Evolutionary conservation across 2,888 invertebrate species (phyloP), one percentile per base, ranked within the genome.

Genomic region (Lamproptera curius): DNA sequence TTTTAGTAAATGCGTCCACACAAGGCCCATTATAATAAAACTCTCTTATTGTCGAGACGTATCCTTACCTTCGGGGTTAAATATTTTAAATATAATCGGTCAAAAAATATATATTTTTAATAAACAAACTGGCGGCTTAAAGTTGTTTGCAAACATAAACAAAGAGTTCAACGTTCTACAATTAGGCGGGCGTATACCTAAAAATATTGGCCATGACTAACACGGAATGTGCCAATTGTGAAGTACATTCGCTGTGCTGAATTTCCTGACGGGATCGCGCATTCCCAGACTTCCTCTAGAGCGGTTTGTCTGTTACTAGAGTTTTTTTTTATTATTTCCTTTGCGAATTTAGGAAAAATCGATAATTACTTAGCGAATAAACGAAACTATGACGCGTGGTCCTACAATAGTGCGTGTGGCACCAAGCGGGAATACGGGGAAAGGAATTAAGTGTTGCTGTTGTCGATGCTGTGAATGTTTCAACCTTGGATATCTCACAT

Each of bases 391-490:
- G 78, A 73, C 77, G 49, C 79, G 89, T 33, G 87, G 88, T 6
- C 89, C 89, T 26, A 88, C 87, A 1, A 79, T 89, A 50, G 80
- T 89, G 43, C 75, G 83, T 1, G 78, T 89, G 53, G 69, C 72
- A 13, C 84, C 86, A 1, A 66, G 71, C 11, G 73, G 70, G 3
- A 53, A 60, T 9, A 70, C 80, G 1, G 71, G 76, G 1, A 79
- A 86, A 33, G 92, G 94, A 40, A 85, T 92, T 51, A 90, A 91
- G 63, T 92, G 94, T 65, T 94, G 94, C 57, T 93, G 92, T 69
- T 94, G 93, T 65, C 85, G 91, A 51, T 92, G 95, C 65, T 95
- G 94, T 65, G 92, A 94, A 13, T 95, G 95, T 68, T 79, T 96
- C 46, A 92, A 95, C 72, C 89, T 95, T 43, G 91, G 92, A 34